Conservation (phyloP, 2,888 invertebrate species). For the Ischnus inquisitorius region DNA sequence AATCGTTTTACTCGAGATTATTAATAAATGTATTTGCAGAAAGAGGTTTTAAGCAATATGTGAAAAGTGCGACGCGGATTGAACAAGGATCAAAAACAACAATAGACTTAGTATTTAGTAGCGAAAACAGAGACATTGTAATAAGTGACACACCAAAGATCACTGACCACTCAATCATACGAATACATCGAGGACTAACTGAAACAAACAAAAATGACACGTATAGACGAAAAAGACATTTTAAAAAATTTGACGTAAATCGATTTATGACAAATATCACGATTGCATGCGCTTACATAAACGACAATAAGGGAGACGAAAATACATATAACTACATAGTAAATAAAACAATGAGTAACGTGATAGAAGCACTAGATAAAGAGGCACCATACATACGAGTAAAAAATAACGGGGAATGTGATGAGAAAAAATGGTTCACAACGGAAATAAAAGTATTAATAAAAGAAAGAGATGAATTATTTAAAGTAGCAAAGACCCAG, state of each 20-base stretch:
- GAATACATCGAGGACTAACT: background rate
- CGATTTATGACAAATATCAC: background rate
- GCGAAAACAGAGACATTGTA: background rate
- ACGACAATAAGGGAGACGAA: background rate
- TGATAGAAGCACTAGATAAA: background rate
- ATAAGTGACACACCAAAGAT: slow-evolving; percentile 5
- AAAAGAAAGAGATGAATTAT: too few relatives aligned
- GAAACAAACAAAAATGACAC: background rate
- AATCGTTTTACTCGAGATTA: slow-evolving; percentile 16
- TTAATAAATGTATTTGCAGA: slow-evolving; percentile 4
- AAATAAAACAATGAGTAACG: background rate
- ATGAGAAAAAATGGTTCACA: slow-evolving; percentile 6
- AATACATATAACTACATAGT: background rate
- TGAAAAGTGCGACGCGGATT: background rate
- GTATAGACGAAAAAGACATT: background rate
- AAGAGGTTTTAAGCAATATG: slow-evolving; percentile 30
- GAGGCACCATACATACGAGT: background rate
- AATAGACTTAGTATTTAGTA: slow-evolving; percentile 24
- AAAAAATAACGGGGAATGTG: background rate
- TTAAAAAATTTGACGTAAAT: background rate
- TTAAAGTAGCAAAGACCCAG: too few relatives aligned
- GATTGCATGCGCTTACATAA: too few relatives aligned
- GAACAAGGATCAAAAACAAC: background rate
- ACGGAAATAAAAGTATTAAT: background rate
- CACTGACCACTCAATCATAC: slow-evolving; percentile 3